phyloP scores from a whole-genome alignment of 1,140 invertebrate genomes.

The Zaprionus kolodkinae region DNA sequence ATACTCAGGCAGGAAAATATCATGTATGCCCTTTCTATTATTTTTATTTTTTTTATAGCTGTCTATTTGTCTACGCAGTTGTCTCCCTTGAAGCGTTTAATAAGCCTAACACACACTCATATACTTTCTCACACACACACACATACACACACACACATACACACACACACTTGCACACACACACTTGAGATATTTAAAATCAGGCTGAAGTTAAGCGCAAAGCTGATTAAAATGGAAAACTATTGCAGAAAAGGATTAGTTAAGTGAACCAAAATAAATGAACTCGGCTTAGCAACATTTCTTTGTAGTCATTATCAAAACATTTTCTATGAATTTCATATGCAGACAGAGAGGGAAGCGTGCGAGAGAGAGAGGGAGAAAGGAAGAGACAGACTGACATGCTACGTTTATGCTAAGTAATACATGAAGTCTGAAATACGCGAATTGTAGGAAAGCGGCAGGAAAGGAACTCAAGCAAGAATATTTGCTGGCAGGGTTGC shows the following conservation, averaged over 20 bases:
- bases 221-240: constrained; percentile 81
- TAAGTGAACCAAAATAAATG: constrained; percentile 83
- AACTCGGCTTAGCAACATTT: constrained; percentile 79
- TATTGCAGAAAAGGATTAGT: constrained; percentile 80
- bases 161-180: not conserved
- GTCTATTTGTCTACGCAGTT: constrained; percentile 4
- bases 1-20: no score
- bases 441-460: no score
- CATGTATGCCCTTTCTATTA: no score
- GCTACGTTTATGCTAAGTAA: no score
- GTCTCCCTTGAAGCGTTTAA: constrained; percentile 34
- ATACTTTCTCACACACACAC: constrained; percentile 11
- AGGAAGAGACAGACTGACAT: constrained; percentile 1
- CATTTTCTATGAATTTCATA: constrained; percentile 72
- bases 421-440: no score
- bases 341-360: constrained; percentile 27
- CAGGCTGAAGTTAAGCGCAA: constrained; percentile 52
- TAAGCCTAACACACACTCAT: constrained; percentile 38
- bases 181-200: constrained; percentile 15
- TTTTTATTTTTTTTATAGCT: no score
- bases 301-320: constrained; percentile 79
- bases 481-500: no score
- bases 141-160: constrained; percentile 7
- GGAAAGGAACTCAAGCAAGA: no score
- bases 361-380: not conserved